Evolutionary conservation across 2,888 invertebrate genomes (phyloP), one percentile per base, ranked within the genome.

Genomic region (Acleris holmiana): DNA sequence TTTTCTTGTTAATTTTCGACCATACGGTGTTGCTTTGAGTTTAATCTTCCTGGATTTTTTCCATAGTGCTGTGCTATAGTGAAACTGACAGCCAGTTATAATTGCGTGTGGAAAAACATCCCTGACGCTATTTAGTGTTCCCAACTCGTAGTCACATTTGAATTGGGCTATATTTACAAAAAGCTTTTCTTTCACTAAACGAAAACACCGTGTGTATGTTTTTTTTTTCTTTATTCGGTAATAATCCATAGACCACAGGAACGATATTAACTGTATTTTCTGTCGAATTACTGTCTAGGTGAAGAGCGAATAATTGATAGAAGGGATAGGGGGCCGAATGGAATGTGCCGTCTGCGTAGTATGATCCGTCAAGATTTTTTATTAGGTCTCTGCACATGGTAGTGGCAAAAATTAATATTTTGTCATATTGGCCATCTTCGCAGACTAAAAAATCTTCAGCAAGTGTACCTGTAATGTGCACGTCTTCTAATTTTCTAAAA

Each of bases 321-420:
- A 57, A 57, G 2, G 47, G 48, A 57, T 29, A 25, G 8, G 54
- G 55, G 1, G 56, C 47, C 4, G 56, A 25, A 19, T 57, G 47
- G 7, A 57, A 57, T 40, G 57, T 48, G 13, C 57, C 55, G 4
- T 55, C 55, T 23, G 55, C 44, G 44, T 55, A 55, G 21, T 55
- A 55, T 4, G 44, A 55, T 7, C 56, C 56, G 19, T 57, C 47
- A 0, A 57, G 56, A 15, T 57, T 47, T 19, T 57, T 48, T 25
- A 25, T 57, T 35, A 48, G 19, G 8, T 57, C 19, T 35, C n/a
- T 57, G 13, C 47, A 0, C 19, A 57, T 57, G 5, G 5, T 35
- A 18, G 47, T 19, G 2, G 47, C 35, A 57, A 57, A 57, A 7
- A 57, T 35, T 57, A 57, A 15, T 18, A 48, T 57, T 35, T 57